A percentile compares a stretch with the other conserved stretches of the same genome.
These are phyloP conservation scores for Altica lythri DNA, from an alignment of 2,888 invertebrate genomes.

Conservation along the genomic window DNA sequence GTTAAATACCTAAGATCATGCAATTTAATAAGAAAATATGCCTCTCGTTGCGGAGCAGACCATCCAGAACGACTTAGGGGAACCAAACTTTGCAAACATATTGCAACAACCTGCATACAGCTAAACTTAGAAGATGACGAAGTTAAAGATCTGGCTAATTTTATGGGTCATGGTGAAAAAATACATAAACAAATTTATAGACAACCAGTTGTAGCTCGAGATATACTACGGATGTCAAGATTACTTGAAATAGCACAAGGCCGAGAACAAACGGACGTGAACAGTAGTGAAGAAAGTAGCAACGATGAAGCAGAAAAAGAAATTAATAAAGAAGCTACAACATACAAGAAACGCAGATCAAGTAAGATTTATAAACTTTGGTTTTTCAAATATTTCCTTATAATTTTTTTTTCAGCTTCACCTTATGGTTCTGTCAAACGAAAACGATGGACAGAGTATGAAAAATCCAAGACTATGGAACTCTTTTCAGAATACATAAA, in stretches of 20 bases:
- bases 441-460: constrained; percentile 8
- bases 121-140: no score
- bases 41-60: no score
- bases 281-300: not conserved
- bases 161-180: no score
- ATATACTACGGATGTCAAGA: not conserved
- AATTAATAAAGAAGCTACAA: not conserved
- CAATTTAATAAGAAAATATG: no score
- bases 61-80: no score
- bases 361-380: not conserved
- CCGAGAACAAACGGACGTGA: not conserved
- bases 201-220: no score
- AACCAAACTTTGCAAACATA: no score
- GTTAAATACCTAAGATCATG: no score
- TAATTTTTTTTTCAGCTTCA: not conserved
- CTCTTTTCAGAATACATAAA: not conserved
- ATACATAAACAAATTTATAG: no score
- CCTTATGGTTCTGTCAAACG: constrained; percentile 7
- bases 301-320: not conserved
- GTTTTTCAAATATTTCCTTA: not conserved
- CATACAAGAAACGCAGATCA: not conserved
- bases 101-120: no score
- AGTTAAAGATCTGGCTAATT: no score
- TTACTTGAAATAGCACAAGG: not conserved
- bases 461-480: constrained; percentile 1